A percentile compares a stretch with the other conserved stretches of the same genome.
phyloP scores from a whole-genome alignment of 2,113 vertebrate genomes.

The Sylvicapra grimmia region DNA sequence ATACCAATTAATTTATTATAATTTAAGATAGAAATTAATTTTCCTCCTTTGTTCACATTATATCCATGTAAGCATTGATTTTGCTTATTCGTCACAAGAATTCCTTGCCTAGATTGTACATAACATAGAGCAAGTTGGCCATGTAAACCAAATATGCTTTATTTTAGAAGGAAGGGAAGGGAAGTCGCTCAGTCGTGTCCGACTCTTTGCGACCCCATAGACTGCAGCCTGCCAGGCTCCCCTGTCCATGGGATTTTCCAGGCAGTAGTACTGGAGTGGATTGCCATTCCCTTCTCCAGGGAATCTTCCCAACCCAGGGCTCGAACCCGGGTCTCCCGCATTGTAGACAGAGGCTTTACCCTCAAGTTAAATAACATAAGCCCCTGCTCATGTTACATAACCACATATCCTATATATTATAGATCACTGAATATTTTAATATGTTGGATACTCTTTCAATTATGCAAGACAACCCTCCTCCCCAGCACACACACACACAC shows the following conservation, averaged over 20 bases:
- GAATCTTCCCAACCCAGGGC: too few relatives aligned
- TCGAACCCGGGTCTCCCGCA: too few relatives aligned
- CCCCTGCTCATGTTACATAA: not conserved
- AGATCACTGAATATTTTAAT: not conserved
- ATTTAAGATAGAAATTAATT: constrained; percentile 3
- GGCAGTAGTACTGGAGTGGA: too few relatives aligned
- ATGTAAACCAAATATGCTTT: not conserved
- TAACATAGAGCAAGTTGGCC: not conserved
- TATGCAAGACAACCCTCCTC: not conserved
- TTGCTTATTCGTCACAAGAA: not conserved
- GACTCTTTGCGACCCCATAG: too few relatives aligned
- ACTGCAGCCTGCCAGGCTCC: too few relatives aligned
- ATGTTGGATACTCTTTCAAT: not conserved
- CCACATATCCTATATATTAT: not conserved
- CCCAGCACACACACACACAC: not conserved
- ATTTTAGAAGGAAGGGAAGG: too few relatives aligned
- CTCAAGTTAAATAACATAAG: not conserved
- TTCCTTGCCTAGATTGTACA: not conserved
- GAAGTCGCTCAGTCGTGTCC: too few relatives aligned
- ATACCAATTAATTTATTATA: not conserved
- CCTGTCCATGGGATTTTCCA: too few relatives aligned
- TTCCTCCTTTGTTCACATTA: not conserved
- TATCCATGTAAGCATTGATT: not conserved
- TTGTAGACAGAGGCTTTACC: too few relatives aligned
- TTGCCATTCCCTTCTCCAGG: too few relatives aligned